phyloP scores from a whole-genome alignment of 2,113 vertebrate species.

The Phylloscopus trochilus region DNA sequence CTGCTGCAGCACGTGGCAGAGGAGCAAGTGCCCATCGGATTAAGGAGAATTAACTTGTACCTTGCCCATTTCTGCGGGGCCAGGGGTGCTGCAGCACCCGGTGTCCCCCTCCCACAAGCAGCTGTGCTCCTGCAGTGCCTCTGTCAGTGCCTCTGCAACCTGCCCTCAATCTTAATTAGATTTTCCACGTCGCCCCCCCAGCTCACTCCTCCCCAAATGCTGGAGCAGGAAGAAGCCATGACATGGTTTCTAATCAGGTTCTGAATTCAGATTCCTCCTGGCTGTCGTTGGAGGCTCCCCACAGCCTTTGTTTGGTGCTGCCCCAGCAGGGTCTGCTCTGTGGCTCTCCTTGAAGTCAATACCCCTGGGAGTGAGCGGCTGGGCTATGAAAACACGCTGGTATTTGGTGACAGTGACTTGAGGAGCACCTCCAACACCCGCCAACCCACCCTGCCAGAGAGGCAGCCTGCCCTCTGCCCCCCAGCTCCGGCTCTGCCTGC shows the following conservation, averaged over 20 bases:
- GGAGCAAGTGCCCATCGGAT: neutral
- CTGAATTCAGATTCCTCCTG: constrained; percentile 1
- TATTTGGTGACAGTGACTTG: neutral
- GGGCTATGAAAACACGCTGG: accelerated
- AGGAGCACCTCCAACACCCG: neutral
- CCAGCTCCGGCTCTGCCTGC: accelerated
- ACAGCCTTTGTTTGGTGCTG: neutral
- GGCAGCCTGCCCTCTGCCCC: accelerated
- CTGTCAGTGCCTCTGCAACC: neutral
- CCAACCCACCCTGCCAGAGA: neutral
- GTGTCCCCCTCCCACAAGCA: neutral
- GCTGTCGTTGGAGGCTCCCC: neutral
- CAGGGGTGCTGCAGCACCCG: accelerated
- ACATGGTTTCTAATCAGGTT: constrained; percentile 50
- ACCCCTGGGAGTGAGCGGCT: accelerated
- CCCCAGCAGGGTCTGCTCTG: neutral
- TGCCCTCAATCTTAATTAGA: constrained; percentile 17
- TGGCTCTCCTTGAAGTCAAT: neutral
- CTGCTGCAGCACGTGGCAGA: neutral
- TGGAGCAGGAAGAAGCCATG: constrained; percentile 45
- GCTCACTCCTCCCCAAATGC: constrained; percentile 35
- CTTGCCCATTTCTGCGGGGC: accelerated
- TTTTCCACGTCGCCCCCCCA: neutral
- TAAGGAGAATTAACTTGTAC: constrained; percentile 8
- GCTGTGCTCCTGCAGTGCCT: neutral